Conservation (phyloP, 2,888 invertebrate genomes). For the Cataglyphis livida region DNA sequence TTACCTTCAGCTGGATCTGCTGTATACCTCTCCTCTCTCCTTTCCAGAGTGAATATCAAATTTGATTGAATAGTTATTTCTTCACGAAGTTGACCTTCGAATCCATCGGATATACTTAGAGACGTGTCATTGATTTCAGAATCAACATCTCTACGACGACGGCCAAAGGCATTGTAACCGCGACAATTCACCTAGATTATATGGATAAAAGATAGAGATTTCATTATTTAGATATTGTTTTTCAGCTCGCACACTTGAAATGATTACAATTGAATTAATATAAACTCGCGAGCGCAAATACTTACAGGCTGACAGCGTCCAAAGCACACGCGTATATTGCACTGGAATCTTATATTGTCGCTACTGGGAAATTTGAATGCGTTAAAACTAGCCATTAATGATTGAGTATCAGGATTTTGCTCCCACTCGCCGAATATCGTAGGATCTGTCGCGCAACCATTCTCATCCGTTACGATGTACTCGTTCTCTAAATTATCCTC, state of each 20-base stretch:
- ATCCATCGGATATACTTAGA: conserved; percentile 87
- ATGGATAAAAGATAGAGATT: conserved; percentile 19
- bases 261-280: neutral
- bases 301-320: conserved; percentile 97
- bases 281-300: conserved; percentile 57
- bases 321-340: conserved; percentile 97
- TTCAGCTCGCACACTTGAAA: neutral
- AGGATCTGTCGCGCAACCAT: conserved; percentile 97
- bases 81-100: conserved; percentile 94
- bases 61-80: conserved; percentile 97
- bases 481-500: conserved; percentile 95
- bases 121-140: conserved; percentile 87
- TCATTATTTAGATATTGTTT: neutral
- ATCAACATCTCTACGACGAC: conserved; percentile 90
- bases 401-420: conserved; percentile 94
- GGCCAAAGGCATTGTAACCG: conserved; percentile 95
- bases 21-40: conserved; percentile 91
- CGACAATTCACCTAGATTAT: conserved; percentile 93
- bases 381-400: conserved; percentile 95
- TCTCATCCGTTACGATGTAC: conserved; percentile 96
- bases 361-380: conserved; percentile 98
- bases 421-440: conserved; percentile 98
- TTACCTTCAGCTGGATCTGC: conserved; percentile 93
- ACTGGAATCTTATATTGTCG: conserved; percentile 97
- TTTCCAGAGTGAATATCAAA: conserved; percentile 95